A percentile compares a stretch with the other conserved stretches of the same genome.
Conservation (phyloP, 1,140 invertebrate genomes). For the Globodera rostochiensis region DNA sequence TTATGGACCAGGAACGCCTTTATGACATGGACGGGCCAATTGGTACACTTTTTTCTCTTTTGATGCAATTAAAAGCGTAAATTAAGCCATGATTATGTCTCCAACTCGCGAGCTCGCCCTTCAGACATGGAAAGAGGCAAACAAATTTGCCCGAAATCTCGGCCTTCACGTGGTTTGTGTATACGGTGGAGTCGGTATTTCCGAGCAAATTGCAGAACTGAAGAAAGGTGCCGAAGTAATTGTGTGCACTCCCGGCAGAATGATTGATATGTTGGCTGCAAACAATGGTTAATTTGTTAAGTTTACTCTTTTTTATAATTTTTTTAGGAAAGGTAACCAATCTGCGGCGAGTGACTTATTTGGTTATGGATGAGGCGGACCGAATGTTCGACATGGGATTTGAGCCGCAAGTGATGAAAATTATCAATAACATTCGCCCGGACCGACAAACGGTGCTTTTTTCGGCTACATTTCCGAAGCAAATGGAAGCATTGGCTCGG, state of each 20-base stretch:
- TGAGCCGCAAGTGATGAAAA: conserved; percentile 89
- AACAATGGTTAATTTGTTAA: conserved; percentile 77
- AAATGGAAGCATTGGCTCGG: conserved; percentile 96
- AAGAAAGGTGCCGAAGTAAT: conserved; percentile 97
- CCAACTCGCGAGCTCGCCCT: conserved; percentile 96
- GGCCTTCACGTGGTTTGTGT: conserved; percentile 88
- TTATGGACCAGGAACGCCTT: conserved; percentile 87
- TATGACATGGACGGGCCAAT: conserved; percentile 96
- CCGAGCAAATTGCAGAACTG: conserved; percentile 93
- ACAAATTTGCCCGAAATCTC: conserved; percentile 88
- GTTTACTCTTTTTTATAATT: conserved; percentile 7
- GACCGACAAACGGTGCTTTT: conserved; percentile 98
- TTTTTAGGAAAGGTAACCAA: conserved; percentile 84
- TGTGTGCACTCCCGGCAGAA: conserved; percentile 96
- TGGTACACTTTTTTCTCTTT: conserved; percentile 66
- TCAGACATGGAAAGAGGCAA: conserved; percentile 96
- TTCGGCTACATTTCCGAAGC: conserved; percentile 95
- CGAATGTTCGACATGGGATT: conserved; percentile 99
- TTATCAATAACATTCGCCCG: conserved; percentile 93
- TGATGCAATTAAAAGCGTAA: not conserved
- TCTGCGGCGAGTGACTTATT: conserved; percentile 87
- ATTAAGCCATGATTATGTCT: conserved; percentile 83
- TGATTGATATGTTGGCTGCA: conserved; percentile 99
- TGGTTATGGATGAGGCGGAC: conserved; percentile 97
- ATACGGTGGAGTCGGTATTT: conserved; percentile 96